These are phyloP conservation scores for Temnothorax longispinosus DNA, from an alignment of 1,140 invertebrate species.

Conservation along the genomic window DNA sequence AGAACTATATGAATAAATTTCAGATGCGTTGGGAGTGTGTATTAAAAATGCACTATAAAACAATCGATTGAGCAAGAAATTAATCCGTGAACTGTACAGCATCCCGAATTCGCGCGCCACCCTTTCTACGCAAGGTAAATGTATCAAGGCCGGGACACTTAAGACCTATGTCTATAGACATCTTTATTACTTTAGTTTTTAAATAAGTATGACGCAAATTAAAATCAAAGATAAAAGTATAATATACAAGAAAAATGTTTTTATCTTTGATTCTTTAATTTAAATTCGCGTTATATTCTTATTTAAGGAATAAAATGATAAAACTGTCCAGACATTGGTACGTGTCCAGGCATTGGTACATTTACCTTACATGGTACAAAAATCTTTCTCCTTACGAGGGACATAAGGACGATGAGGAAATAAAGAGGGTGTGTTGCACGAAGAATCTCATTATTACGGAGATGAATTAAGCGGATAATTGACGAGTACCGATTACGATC, in stretches of 20 bases:
- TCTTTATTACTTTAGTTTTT: too few relatives aligned
- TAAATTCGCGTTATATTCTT: too few relatives aligned
- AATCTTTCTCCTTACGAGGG: neutral
- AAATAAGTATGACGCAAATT: too few relatives aligned
- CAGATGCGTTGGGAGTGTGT: neutral
- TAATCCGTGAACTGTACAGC: neutral
- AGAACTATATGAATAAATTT: neutral
- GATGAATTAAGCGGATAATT: slow-evolving; percentile 26
- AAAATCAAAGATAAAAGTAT: too few relatives aligned
- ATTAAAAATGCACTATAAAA: neutral
- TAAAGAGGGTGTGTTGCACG: neutral
- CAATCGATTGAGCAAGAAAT: neutral
- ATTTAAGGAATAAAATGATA: too few relatives aligned
- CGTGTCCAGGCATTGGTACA: too few relatives aligned
- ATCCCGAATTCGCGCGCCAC: neutral
- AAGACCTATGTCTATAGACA: too few relatives aligned
- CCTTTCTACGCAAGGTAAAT: neutral
- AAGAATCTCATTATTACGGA: slow-evolving; percentile 12
- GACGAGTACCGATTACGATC: slow-evolving; percentile 21
- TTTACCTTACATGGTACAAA: neutral
- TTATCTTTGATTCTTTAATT: too few relatives aligned
- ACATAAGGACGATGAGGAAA: neutral
- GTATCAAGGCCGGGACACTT: too few relatives aligned
- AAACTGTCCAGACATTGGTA: too few relatives aligned
- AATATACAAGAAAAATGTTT: too few relatives aligned